phyloP scores from a whole-genome alignment of 1,140 invertebrate genomes.

The Diabrotica virgifera region DNA sequence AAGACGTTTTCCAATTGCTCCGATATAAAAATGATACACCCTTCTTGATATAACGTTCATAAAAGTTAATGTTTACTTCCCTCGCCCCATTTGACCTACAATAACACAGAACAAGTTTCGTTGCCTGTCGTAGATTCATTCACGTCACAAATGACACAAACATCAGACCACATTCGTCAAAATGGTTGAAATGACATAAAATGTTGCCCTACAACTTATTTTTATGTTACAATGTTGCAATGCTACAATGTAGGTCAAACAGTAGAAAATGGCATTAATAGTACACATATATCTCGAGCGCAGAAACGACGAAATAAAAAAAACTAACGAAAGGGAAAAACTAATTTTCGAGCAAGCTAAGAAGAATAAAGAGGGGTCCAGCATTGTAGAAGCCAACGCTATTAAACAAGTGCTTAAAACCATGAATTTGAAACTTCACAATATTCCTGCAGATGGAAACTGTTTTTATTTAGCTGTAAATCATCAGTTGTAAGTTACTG shows the following conservation, averaged over 20 bases:
- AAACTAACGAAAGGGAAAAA: slow-evolving; percentile 71
- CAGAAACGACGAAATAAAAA: slow-evolving; percentile 86
- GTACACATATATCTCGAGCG: slow-evolving; percentile 71
- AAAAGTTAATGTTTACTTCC: too few species aligned
- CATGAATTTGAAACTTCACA: slow-evolving; percentile 66
- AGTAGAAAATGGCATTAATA: slow-evolving; percentile 28
- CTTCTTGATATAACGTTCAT: too few species aligned
- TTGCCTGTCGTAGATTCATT: too few species aligned
- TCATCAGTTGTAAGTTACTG: slow-evolving; percentile 68
- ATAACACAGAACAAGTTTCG: too few species aligned
- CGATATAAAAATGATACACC: too few species aligned
- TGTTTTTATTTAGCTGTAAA: slow-evolving; percentile 89
- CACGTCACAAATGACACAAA: too few species aligned
- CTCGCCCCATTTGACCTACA: too few species aligned
- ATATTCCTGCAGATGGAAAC: slow-evolving; percentile 89
- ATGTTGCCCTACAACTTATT: too few species aligned
- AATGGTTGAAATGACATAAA: too few species aligned
- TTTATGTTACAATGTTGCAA: too few species aligned
- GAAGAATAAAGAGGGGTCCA: slow-evolving; percentile 69
- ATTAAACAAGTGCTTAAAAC: slow-evolving; percentile 69
- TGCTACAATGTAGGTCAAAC: slow-evolving; percentile 33
- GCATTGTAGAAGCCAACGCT: slow-evolving; percentile 64
- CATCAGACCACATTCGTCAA: too few species aligned
- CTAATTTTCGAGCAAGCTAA: slow-evolving; percentile 74
- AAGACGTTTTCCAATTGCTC: too few species aligned